These are phyloP conservation scores for Baccha elongata DNA, from an alignment of 2,888 invertebrate genomes.

Conservation along the genomic window DNA sequence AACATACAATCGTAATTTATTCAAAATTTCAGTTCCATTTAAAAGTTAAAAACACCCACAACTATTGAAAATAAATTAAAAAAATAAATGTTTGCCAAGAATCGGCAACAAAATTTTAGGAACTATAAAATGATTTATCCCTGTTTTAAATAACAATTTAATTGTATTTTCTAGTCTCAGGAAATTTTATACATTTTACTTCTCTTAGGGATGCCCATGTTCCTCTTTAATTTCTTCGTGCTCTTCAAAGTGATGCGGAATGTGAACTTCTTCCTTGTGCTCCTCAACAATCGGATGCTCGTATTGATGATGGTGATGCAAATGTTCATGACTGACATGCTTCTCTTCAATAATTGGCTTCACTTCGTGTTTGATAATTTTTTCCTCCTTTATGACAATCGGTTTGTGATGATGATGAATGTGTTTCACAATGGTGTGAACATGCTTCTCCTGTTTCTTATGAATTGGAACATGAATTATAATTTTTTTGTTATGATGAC, in stretches of 20 bases:
- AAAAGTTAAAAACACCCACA: no score
- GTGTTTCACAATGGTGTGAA: slow-evolving; percentile 81
- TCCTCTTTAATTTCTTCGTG: slow-evolving; percentile 28
- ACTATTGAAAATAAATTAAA: no score
- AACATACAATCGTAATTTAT: no score
- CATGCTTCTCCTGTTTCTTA: slow-evolving; percentile 81
- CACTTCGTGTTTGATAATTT: slow-evolving; percentile 80
- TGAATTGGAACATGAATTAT: slow-evolving; percentile 81
- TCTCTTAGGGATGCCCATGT: slow-evolving; percentile 12
- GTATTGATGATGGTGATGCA: slow-evolving; percentile 78
- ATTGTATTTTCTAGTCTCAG: slow-evolving; percentile 12
- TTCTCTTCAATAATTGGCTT: slow-evolving; percentile 80
- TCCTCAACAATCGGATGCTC: slow-evolving; percentile 55
- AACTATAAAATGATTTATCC: no score
- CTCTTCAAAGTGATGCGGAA: slow-evolving; percentile 57
- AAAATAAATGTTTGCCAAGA: no score
- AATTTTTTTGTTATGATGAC: slow-evolving; percentile 78
- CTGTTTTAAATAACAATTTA: slow-evolving; percentile 4
- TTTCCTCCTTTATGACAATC: slow-evolving; percentile 82
- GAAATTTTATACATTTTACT: no score
- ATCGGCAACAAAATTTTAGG: no score
- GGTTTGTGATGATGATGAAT: slow-evolving; percentile 82
- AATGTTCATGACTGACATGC: slow-evolving; percentile 79
- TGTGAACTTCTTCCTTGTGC: slow-evolving; percentile 48
- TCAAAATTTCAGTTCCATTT: no score